Base-by-base conservation (phyloP, 2,113 vertebrate genomes). In the Illadopsis cleaveri region DNA sequence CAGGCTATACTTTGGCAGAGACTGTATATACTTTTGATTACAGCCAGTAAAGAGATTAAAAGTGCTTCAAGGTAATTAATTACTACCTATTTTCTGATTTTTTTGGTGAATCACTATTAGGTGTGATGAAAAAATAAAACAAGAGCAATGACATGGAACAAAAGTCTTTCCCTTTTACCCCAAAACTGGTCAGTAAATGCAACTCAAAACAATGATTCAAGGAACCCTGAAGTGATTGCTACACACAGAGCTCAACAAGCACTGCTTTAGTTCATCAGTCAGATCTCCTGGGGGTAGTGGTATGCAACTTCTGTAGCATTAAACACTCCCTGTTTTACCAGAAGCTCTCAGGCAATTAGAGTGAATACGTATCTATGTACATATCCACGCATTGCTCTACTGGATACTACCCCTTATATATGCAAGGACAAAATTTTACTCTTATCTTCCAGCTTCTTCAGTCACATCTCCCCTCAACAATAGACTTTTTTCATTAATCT, bases 191-290 rank as follows among this genome's bases (percentile, higher is more conserved):
- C 79, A 91, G 51, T 16, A 86, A 87, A 83, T 14, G 33, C 20
- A 44, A 79, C 62, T 33, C 73, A 25, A 69, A 86, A 80, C 31
- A 50, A 37, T 5, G 12, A 44, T 30, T 40, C 31, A 47, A 62
- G 23, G 16, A 76, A 45, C 11, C 12, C 45, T 5, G 58, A 14
- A 35, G 47, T 0, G 0, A 76, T 7, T 35, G 30, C 31, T 21
- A 53, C 16, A 33, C 1, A 16, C 3, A 2, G 4, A 17, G 18
- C n/a, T 58, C 44, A 35, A 72, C 4, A 44, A 44, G 14, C 20
- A 18, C 17, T 28, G 16, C 0, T 0, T 21, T 20, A 66, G 61
- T 35, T 44, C 15, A 14, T 69, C 38, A 68, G 30, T 54, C 17
- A 28, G 21, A 20, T 33, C 35, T 62, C 58, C 35, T 13, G 14